These are phyloP conservation scores for Ornithorhynchus anatinus DNA, from an alignment of 2,113 vertebrate genomes.

Conservation along the genomic window DNA sequence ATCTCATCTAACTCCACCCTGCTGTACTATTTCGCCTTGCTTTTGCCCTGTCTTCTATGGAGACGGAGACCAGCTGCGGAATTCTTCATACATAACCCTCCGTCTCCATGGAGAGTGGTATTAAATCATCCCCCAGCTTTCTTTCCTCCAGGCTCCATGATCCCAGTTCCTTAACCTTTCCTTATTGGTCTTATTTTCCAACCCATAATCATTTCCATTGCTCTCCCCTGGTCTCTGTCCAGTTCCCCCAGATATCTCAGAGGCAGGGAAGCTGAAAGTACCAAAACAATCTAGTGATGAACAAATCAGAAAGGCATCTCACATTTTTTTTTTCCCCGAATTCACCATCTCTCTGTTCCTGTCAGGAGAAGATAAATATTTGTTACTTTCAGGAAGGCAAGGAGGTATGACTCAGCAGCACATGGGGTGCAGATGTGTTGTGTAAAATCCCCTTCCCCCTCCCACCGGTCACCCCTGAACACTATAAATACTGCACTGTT, in stretches of 20 bases:
- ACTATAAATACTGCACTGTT: constrained; percentile 30
- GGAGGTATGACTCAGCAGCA: constrained; percentile 59
- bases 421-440: constrained; percentile 62
- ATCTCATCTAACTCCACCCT: neutral
- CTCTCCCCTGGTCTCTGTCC: neutral
- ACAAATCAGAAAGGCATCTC: constrained; percentile 52
- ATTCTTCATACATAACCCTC: neutral
- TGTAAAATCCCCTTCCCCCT: constrained; percentile 36
- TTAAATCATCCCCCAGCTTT: neutral
- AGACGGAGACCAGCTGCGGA: neutral
- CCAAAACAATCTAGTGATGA: constrained; percentile 31
- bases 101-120: neutral
- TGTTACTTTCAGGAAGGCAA: constrained; percentile 53
- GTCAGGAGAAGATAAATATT: constrained; percentile 68
- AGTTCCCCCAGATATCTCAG: constrained; percentile 1
- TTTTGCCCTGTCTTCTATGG: neutral
- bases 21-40: neutral
- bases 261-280: neutral
- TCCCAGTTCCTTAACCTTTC: neutral
- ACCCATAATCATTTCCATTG: constrained; percentile 21
- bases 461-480: constrained; percentile 19
- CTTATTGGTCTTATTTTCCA: neutral
- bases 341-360: constrained; percentile 43
- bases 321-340: constrained; percentile 37
- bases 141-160: neutral